phyloP scores from a whole-genome alignment of 2,113 vertebrate genomes.

The Emydura subglobosa region DNA sequence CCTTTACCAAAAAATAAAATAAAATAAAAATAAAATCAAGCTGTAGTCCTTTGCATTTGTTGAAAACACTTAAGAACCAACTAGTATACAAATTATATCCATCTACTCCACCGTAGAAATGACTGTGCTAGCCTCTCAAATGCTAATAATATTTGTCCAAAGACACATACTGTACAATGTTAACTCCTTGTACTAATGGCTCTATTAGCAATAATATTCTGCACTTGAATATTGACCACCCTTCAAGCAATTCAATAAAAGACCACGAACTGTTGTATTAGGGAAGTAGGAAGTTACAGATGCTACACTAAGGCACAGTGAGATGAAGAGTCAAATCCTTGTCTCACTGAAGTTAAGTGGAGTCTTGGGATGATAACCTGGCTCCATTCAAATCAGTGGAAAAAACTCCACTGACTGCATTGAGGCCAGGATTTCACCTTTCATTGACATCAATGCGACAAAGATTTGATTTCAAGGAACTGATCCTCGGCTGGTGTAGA shows the following conservation, averaged over 20 bases:
- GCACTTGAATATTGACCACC: accelerated
- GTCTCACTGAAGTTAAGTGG: not conserved
- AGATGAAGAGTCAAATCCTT: not conserved
- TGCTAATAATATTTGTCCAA: not conserved
- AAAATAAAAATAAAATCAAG: not conserved
- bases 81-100: accelerated
- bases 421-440: not conserved
- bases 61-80: not conserved
- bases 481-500: not conserved
- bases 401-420: not conserved
- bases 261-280: not conserved
- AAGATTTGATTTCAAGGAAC: not conserved
- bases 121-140: not conserved
- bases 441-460: not conserved
- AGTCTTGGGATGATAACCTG: not conserved
- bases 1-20: not conserved
- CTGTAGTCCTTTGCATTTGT: accelerated
- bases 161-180: not conserved
- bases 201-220: not conserved
- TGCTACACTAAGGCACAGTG: accelerated
- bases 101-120: not conserved
- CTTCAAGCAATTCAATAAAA: not conserved
- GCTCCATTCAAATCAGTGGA: not conserved
- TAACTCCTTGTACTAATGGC: not conserved
- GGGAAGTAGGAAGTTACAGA: not conserved